Conservation (phyloP, 1,140 invertebrate species). For the Penaeus vannamei region DNA sequence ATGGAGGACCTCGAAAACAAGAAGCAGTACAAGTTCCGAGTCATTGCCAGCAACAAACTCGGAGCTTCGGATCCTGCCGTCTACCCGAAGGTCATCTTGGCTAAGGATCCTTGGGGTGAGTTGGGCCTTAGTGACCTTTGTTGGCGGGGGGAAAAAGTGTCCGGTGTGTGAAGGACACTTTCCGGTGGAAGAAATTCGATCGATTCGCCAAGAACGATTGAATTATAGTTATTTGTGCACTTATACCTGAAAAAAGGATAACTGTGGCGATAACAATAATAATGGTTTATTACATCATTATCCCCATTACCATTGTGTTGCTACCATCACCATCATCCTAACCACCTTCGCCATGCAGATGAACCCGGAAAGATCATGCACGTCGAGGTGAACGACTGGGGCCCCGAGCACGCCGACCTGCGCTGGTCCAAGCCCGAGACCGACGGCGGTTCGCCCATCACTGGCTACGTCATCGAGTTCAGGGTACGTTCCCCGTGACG, state of each 20-base stretch:
- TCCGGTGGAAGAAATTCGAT: background rate
- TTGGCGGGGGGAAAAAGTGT: no score
- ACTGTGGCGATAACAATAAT: no score
- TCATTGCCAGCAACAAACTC: slow-evolving; percentile 74
- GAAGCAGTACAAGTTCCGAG: slow-evolving; percentile 80
- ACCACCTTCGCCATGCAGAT: slow-evolving; percentile 75
- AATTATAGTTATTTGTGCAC: no score
- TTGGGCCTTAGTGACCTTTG: slow-evolving; percentile 18
- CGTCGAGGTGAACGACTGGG: slow-evolving; percentile 95
- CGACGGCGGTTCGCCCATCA: slow-evolving; percentile 95
- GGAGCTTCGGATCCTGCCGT: slow-evolving; percentile 85
- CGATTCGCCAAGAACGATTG: no score
- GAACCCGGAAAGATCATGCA: slow-evolving; percentile 93
- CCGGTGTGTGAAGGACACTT: background rate
- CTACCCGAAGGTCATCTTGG: slow-evolving; percentile 88
- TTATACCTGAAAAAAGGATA: no score
- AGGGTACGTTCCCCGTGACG: slow-evolving; percentile 73
- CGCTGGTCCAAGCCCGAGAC: slow-evolving; percentile 89
- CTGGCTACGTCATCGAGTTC: slow-evolving; percentile 92
- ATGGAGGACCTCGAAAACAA: slow-evolving; percentile 82
- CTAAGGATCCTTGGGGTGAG: slow-evolving; percentile 98
- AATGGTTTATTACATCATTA: no score
- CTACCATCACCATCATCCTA: no score
- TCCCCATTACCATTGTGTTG: no score
- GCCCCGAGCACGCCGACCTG: slow-evolving; percentile 94